Percentiles rank a stretch among this genome's conserved stretches.
Evolutionary conservation across 2,113 vertebrate species (phyloP).

Genomic region (Ciconia boyciana): DNA sequence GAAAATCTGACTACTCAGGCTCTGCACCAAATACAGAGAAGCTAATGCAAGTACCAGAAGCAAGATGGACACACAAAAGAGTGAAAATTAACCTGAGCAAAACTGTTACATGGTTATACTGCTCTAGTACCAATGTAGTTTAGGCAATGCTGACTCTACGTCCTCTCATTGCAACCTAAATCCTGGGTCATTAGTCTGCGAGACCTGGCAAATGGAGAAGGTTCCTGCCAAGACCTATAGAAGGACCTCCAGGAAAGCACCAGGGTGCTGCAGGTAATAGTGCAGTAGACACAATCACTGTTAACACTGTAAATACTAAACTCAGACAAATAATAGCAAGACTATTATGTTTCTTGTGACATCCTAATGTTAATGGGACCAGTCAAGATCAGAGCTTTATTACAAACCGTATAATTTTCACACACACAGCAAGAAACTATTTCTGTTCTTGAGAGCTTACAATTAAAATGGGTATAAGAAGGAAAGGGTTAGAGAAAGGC

Average conservation of each 20-base stretch:
- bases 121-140: not conserved
- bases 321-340: not conserved
- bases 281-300: not conserved
- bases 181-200: not conserved
- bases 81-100: not conserved
- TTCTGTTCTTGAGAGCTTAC: not conserved
- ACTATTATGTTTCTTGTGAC: not conserved
- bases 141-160: not conserved
- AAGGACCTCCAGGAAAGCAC: not conserved
- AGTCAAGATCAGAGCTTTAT: not conserved
- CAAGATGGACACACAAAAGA: not conserved
- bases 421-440: not conserved
- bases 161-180: not conserved
- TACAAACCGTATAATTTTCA: not conserved
- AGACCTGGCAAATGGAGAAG: not conserved
- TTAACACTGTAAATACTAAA: not conserved
- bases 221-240: not conserved
- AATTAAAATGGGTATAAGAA: not conserved
- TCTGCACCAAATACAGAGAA: not conserved
- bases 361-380: fast-evolving
- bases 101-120: not conserved
- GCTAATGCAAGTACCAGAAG: not conserved
- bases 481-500: not conserved
- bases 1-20: not conserved
- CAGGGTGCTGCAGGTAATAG: not conserved